These are phyloP conservation scores for Corydoras maculifer DNA, from an alignment of 2,113 vertebrate genomes.

Conservation along the genomic window DNA sequence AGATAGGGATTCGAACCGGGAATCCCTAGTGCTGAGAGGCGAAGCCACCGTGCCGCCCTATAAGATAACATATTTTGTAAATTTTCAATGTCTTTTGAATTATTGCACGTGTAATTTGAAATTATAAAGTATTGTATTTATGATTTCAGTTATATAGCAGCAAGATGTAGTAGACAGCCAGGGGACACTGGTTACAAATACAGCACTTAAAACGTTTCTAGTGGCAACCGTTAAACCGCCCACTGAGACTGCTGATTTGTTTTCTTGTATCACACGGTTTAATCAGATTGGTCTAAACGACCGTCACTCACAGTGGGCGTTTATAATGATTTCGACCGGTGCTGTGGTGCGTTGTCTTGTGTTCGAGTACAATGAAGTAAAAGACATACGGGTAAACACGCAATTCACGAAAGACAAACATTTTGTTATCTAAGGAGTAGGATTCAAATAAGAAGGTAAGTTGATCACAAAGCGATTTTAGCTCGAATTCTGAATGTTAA, in stretches of 20 bases:
- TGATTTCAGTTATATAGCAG: not conserved
- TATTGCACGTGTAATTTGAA: no score
- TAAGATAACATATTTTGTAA: no score
- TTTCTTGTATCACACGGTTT: not conserved
- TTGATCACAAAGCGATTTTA: not conserved
- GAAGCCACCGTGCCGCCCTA: no score
- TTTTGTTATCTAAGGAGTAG: not conserved
- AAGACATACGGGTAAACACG: not conserved
- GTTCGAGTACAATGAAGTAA: not conserved
- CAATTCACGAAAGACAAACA: not conserved
- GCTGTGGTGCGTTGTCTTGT: not conserved
- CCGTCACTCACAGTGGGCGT: not conserved
- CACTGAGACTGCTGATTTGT: not conserved
- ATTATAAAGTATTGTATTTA: no score
- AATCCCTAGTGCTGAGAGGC: no score
- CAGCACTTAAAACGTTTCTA: constrained; percentile 23
- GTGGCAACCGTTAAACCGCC: constrained; percentile 26
- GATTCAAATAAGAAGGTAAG: not conserved
- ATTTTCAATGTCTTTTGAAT: no score
- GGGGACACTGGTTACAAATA: constrained; percentile 3
- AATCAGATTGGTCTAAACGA: constrained; percentile 13
- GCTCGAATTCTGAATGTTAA: no score
- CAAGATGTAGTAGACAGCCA: not conserved
- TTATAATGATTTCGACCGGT: constrained; percentile 9
- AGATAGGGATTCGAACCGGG: no score